Conservation (phyloP, 1,140 invertebrate genomes). For the Telenomus remus region DNA sequence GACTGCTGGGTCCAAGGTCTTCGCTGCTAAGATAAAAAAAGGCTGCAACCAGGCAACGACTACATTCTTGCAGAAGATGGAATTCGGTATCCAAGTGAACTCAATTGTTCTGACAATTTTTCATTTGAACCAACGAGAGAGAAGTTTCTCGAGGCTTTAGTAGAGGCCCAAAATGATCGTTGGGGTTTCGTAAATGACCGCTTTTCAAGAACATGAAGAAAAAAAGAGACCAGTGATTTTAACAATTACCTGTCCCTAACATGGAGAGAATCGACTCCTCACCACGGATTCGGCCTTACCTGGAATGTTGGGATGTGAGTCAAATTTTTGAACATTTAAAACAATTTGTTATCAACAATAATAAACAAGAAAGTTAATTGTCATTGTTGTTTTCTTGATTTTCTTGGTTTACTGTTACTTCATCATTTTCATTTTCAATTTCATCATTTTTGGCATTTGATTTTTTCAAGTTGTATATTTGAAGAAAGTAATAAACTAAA, state of each 20-base stretch:
- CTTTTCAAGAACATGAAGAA: slow-evolving; percentile 59
- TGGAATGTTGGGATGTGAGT: slow-evolving; percentile 75
- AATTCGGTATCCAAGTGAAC: no score
- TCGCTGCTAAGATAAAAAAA: background rate
- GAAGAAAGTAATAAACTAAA: no score
- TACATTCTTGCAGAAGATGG: no score
- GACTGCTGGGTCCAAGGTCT: slow-evolving; percentile 34
- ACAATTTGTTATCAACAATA: no score
- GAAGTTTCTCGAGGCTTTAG: slow-evolving; percentile 21
- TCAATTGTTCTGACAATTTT: no score
- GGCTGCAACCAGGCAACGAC: no score
- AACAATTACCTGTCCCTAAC: slow-evolving; percentile 10
- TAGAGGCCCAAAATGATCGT: slow-evolving; percentile 1
- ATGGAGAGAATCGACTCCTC: slow-evolving; percentile 67
- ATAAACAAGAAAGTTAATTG: no score
- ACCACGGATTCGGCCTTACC: slow-evolving; percentile 71
- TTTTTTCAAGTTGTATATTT: no score
- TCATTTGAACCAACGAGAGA: no score
- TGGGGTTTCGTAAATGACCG: no score
- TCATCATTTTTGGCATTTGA: background rate
- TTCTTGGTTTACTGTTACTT: background rate
- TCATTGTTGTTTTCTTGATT: no score
- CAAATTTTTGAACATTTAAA: no score
- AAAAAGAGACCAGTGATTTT: slow-evolving; percentile 59
- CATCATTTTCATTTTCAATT: background rate